These are phyloP conservation scores for Ormyrus labotus DNA, from an alignment of 2,888 invertebrate species.

Conservation along the genomic window DNA sequence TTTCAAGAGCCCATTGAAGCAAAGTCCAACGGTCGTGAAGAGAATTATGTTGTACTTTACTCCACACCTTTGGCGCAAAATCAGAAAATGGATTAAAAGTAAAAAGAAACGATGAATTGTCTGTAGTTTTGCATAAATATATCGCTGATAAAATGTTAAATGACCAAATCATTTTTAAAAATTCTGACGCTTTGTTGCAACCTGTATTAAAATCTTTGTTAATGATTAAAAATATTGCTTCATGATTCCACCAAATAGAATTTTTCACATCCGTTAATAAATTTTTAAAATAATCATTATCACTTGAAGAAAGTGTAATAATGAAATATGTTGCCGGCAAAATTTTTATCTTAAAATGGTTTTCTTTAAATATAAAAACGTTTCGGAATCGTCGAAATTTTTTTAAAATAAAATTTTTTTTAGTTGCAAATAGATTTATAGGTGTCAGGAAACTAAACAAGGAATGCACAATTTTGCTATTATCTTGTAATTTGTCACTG, in stretches of 20 bases:
- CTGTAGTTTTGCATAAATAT: background rate
- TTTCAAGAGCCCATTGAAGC: background rate
- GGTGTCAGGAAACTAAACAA: background rate
- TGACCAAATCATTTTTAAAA: background rate
- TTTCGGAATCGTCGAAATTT: slow-evolving; percentile 1
- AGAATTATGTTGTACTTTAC: background rate
- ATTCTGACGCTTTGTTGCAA: background rate
- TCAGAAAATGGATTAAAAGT: slow-evolving; percentile 9
- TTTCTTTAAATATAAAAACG: background rate
- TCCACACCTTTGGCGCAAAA: slow-evolving; percentile 3
- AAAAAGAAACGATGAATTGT: background rate
- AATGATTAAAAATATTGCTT: background rate
- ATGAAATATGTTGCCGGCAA: background rate
- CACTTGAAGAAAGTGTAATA: background rate
- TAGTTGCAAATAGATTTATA: background rate
- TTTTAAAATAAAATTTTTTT: background rate
- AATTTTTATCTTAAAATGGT: background rate
- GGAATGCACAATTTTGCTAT: background rate
- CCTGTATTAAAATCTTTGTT: background rate
- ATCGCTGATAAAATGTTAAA: slow-evolving; percentile 13
- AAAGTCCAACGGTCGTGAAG: background rate
- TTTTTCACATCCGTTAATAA: background rate
- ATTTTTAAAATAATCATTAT: no score
- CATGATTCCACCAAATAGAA: slow-evolving; percentile 23
- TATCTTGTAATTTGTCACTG: no score